Conservation (phyloP, 2,888 invertebrate species). For the Neoaliturus tenellus region DNA sequence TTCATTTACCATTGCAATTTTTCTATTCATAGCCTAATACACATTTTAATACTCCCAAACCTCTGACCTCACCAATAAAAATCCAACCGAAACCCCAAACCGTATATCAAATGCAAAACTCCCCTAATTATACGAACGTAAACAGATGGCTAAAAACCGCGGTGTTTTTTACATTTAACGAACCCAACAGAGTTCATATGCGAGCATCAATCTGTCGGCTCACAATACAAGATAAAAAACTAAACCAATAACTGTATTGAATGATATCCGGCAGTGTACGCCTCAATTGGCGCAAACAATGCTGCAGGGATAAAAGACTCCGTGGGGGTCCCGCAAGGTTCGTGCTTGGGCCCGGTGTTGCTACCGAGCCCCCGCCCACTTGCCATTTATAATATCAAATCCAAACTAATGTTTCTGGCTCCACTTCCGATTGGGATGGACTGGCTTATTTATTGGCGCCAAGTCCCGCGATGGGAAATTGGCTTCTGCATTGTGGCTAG, state of each 20-base stretch:
- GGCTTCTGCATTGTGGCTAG: neutral
- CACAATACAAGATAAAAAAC: conserved; percentile 47
- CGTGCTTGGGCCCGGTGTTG: conserved; percentile 44
- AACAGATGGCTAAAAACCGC: conserved; percentile 41
- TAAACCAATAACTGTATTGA: conserved; percentile 54
- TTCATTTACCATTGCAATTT: too few species aligned
- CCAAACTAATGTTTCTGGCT: conserved; percentile 50
- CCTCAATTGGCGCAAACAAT: conserved; percentile 51
- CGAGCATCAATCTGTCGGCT: conserved; percentile 42
- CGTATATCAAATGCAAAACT: too few species aligned
- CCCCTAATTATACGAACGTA: conserved; percentile 20
- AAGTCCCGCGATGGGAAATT: neutral
- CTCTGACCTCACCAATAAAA: neutral
- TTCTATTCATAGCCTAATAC: too few species aligned
- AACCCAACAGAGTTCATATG: conserved; percentile 37
- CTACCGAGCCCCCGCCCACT: conserved; percentile 43
- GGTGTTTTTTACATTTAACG: conserved; percentile 41
- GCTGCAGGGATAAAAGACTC: conserved; percentile 11
- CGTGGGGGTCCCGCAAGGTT: conserved; percentile 48
- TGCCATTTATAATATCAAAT: conserved; percentile 52
- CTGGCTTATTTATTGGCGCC: conserved; percentile 15
- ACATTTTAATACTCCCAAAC: too few species aligned
- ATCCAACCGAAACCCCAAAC: neutral
- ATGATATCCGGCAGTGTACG: conserved; percentile 51
- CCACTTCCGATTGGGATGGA: conserved; percentile 20